Conservation (phyloP, 2,113 vertebrate species). For the Lota lota region DNA sequence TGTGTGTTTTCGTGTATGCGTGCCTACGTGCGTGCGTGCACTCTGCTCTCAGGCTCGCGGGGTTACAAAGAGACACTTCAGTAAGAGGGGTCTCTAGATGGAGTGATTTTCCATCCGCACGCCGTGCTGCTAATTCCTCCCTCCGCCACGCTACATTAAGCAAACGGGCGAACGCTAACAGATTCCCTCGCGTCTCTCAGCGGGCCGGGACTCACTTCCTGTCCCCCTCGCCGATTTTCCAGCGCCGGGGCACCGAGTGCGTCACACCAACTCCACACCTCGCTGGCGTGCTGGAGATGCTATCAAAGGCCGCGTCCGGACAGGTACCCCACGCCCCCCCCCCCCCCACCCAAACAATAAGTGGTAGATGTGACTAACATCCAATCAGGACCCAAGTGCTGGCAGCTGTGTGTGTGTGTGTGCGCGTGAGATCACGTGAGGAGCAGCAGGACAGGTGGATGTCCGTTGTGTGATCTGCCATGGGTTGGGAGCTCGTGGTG, state of each 20-base stretch:
- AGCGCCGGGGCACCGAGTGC: constrained; percentile 63
- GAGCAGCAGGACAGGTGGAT: constrained; percentile 34
- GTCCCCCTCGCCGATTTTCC: constrained; percentile 70
- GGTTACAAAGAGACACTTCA: constrained; percentile 65
- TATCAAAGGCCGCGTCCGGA: constrained; percentile 50
- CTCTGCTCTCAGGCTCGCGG: constrained; percentile 40
- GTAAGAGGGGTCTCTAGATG: constrained; percentile 54
- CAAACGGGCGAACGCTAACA: constrained; percentile 78
- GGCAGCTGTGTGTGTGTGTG: constrained; percentile 27
- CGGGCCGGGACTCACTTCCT: constrained; percentile 65
- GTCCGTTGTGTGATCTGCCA: constrained; percentile 48
- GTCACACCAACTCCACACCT: constrained; percentile 61
- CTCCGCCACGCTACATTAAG: constrained; percentile 74
- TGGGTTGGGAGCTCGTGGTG: constrained; percentile 53
- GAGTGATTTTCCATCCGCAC: constrained; percentile 76
- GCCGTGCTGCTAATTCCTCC: constrained; percentile 60
- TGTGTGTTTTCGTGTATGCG: constrained; percentile 6
- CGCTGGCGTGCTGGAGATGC: constrained; percentile 46
- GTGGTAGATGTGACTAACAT: constrained; percentile 28
- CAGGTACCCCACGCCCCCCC: constrained; percentile 4
- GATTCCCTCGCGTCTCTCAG: constrained; percentile 71
- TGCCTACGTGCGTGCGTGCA: constrained; percentile 9
- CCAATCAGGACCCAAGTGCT: constrained; percentile 32
- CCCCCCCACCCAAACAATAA: constrained; percentile 44
- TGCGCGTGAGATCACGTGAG: constrained; percentile 49